Percentiles rank a stretch among this genome's conserved stretches.
Evolutionary conservation across 2,888 invertebrate species (phyloP).

Genomic region (Coelinius sp.): DNA sequence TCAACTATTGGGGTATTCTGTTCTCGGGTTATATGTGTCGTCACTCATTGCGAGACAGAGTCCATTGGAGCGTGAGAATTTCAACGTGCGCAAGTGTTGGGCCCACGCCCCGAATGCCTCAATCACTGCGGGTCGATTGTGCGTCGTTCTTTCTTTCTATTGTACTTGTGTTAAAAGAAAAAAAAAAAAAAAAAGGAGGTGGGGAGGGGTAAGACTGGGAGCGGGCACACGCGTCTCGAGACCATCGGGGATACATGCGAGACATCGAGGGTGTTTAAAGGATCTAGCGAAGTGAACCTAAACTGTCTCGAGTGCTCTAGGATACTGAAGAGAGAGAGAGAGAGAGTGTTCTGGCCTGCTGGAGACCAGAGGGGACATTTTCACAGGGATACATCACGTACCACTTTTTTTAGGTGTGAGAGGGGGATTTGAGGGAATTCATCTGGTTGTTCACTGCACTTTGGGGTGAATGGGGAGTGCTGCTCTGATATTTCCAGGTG

Average conservation of each 20-base stretch:
- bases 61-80: conserved; percentile 59
- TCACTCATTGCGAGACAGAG: conserved; percentile 36
- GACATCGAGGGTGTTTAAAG: conserved; percentile 46
- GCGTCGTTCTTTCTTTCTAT: conserved; percentile 53
- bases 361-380: not conserved
- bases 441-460: not conserved
- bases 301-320: conserved; percentile 38
- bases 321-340: not conserved
- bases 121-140: conserved; percentile 65
- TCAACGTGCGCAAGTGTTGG: conserved; percentile 52
- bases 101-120: conserved; percentile 61
- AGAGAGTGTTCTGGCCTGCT: not conserved
- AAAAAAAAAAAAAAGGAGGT: not conserved
- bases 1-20: not conserved
- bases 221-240: conserved; percentile 23
- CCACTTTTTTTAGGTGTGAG: not conserved
- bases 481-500: conserved; percentile 29
- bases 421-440: not conserved
- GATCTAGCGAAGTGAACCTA: conserved; percentile 39
- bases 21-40: not conserved
- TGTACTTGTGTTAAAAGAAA: conserved; percentile 41
- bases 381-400: conserved; percentile 15
- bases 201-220: conserved; percentile 14
- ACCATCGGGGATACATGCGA: conserved; percentile 7
- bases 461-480: conserved; percentile 17